Evolutionary conservation across 2,113 vertebrate genomes (phyloP).

Genomic region (Myanophis thanlyinensis): DNA sequence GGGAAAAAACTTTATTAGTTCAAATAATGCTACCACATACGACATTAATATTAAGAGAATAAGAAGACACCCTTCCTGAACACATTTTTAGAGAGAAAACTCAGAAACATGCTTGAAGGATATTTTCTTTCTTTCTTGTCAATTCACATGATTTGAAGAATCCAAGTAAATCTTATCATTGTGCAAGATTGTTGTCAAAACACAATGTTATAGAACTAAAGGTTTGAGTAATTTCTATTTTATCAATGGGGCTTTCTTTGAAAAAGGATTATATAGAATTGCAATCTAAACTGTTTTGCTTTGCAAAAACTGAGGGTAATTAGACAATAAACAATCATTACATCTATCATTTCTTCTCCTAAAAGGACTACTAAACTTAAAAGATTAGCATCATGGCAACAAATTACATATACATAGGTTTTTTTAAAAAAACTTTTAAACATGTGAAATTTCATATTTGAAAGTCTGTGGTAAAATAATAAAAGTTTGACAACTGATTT

Average conservation of each 20-base stretch:
- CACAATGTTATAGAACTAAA: neutral
- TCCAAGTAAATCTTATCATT: neutral
- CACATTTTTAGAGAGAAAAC: neutral
- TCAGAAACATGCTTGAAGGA: neutral
- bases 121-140: neutral
- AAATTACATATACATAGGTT: neutral
- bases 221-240: neutral
- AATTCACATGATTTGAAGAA: neutral
- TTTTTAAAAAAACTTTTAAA: neutral
- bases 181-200: neutral
- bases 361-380: neutral
- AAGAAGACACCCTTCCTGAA: neutral
- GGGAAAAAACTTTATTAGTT: conserved; percentile 42
- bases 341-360: neutral
- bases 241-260: neutral
- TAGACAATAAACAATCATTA: neutral
- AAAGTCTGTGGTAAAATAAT: neutral
- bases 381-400: neutral
- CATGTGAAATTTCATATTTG: neutral
- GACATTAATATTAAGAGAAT: neutral
- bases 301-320: neutral
- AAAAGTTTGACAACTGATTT: neutral
- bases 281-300: neutral
- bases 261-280: neutral
- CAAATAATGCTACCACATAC: conserved; percentile 1